Evolutionary conservation across 2,113 vertebrate genomes (phyloP).

Genomic region (Eurypyga helias): DNA sequence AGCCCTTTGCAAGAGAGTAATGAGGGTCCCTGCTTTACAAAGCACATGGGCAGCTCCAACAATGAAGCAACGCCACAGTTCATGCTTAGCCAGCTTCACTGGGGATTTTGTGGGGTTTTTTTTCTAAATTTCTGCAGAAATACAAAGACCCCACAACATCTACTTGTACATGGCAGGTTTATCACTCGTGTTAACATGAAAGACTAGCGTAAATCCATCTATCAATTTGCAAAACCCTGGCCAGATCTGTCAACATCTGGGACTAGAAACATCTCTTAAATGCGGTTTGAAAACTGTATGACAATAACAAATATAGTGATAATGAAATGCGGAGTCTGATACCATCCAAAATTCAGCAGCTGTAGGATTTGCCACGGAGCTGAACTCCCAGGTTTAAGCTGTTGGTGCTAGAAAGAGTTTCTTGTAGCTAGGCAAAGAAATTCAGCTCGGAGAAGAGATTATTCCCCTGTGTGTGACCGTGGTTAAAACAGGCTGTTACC

Average conservation of each 20-base stretch:
- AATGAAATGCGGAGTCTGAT: background rate
- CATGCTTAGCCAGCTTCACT: background rate
- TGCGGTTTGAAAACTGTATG: background rate
- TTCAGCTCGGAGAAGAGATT: background rate
- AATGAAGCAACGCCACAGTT: background rate
- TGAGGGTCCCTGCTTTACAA: background rate
- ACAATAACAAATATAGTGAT: constrained; percentile 8
- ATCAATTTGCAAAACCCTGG: background rate
- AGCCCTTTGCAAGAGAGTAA: background rate
- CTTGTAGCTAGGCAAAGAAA: background rate
- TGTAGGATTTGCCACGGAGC: background rate
- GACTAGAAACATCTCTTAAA: background rate
- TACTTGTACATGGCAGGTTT: background rate
- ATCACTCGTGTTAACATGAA: background rate
- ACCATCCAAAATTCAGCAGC: constrained; percentile 6
- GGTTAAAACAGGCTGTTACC: background rate
- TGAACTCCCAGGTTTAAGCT: background rate
- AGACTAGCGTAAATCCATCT: background rate
- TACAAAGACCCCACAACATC: background rate
- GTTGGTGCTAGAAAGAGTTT: background rate
- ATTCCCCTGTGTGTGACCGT: background rate
- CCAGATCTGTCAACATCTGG: constrained; percentile 15
- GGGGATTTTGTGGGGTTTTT: background rate
- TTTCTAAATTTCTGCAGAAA: background rate
- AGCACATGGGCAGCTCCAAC: background rate